Evolutionary conservation across 2,888 invertebrate genomes (phyloP), one percentile per base, ranked within the genome.

Genomic region (Phrixothrix hirtus): DNA sequence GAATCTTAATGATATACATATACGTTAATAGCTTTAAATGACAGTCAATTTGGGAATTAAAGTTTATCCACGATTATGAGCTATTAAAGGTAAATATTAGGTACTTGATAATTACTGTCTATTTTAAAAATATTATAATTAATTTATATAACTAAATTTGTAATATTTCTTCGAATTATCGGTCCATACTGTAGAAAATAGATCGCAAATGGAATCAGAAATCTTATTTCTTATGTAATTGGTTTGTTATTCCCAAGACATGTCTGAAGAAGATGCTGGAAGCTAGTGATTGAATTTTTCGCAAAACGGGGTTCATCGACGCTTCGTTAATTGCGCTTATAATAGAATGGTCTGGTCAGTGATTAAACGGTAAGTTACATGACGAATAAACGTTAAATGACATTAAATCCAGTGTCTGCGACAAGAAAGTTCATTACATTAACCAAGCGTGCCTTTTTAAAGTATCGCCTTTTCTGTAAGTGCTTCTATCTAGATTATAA

Each of bases 261-360:
- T 41, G 46, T 46, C 45, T 46, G 41, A 11, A 14, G 38, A 50
- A 45, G 48, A 49, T 38, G 31, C 41, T 32, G 35, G n/a, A 34
- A 48, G 47, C 43, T 48, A 30, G 29, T 56, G 52, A 56, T 56
- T 56, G 56, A 56, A 52, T 56, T 52, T 56, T 52, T 48, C 45
- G 39, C 30, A 42, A 43, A 44, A 41, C 41, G 27, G 35, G 31
- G 37, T 17, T 15, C 35, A 37, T 27, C 30, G 47, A 53, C 48
- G 44, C 44, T 43, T 48, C 42, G 44, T 27, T 54, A 54, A 54
- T 54, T 54, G 39, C 38, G 34, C 38, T 32, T 36, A 52, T 46
- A 52, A 52, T 41, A 25, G 46, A 46, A 46, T 36, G 39, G 46
- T 46, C 52, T 52, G 45, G 41, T 32, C 51, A 41, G 35, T 51